These are phyloP conservation scores for Dynastes maya DNA, from an alignment of 2,888 invertebrate genomes.

Conservation along the genomic window DNA sequence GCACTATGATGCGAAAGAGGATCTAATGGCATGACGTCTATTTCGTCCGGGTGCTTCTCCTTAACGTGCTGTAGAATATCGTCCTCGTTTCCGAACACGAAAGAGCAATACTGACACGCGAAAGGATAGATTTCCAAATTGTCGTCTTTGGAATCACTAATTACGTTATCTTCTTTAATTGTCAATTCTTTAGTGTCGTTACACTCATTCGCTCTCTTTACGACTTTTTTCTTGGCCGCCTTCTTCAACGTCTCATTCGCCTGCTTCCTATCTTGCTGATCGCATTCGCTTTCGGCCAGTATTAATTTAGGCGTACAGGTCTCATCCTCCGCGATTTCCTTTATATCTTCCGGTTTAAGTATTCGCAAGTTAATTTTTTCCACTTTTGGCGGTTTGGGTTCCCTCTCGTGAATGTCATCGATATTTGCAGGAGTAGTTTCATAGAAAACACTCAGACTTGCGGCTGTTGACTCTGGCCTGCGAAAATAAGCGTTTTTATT, in stretches of 20 bases:
- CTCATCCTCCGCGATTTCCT: slow-evolving; percentile 4
- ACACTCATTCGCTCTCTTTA: slow-evolving; percentile 22
- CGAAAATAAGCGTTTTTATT: slow-evolving; percentile 57
- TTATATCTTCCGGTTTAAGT: slow-evolving; percentile 20
- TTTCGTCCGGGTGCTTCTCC: slow-evolving; percentile 59
- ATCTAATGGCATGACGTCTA: slow-evolving; percentile 39
- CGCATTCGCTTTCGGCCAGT: background rate
- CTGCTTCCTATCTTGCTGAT: background rate
- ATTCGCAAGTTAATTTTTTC: slow-evolving; percentile 34
- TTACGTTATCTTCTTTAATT: slow-evolving; percentile 25
- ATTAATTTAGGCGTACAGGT: background rate
- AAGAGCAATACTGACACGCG: slow-evolving; percentile 63
- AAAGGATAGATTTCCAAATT: slow-evolving; percentile 54
- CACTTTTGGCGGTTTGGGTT: slow-evolving; percentile 39
- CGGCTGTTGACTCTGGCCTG: slow-evolving; percentile 59
- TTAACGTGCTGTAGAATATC: slow-evolving; percentile 62
- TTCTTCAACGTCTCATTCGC: slow-evolving; percentile 12
- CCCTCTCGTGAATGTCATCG: slow-evolving; percentile 21
- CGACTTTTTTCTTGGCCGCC: slow-evolving; percentile 17
- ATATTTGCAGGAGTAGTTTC: slow-evolving; percentile 52
- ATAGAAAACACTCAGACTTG: slow-evolving; percentile 64
- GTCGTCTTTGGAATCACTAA: slow-evolving; percentile 17
- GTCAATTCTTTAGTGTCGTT: background rate
- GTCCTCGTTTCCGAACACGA: slow-evolving; percentile 60
- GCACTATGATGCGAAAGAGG: slow-evolving; percentile 35